phyloP scores from a whole-genome alignment of 2,888 invertebrate genomes.

The Panzeria rudis region DNA sequence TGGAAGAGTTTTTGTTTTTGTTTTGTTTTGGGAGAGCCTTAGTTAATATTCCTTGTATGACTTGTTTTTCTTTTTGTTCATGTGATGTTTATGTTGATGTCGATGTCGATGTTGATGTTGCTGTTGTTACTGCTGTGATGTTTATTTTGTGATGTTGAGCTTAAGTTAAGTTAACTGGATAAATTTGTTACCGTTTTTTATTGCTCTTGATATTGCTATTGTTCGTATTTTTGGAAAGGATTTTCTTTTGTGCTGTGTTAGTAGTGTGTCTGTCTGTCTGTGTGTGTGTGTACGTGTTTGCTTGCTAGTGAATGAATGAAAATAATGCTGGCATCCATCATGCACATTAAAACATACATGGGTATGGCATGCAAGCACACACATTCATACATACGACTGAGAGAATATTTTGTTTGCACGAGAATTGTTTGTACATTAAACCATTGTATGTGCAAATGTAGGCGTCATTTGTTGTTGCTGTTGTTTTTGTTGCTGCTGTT shows the following conservation, averaged over 20 bases:
- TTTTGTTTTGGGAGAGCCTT: slow-evolving; percentile 3
- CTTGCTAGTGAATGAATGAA: background rate
- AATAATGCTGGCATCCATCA: slow-evolving; percentile 18
- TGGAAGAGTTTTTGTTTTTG: background rate
- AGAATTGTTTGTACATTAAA: slow-evolving; percentile 71
- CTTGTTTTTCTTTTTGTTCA: background rate
- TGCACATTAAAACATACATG: background rate
- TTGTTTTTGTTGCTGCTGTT: slow-evolving; percentile 52
- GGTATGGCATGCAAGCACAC: no score
- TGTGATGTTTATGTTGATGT: slow-evolving; percentile 18
- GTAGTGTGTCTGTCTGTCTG: background rate
- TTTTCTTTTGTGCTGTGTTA: slow-evolving; percentile 15
- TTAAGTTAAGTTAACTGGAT: slow-evolving; percentile 56
- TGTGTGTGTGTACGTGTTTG: background rate
- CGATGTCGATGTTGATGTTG: slow-evolving; percentile 6
- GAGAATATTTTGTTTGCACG: slow-evolving; percentile 15
- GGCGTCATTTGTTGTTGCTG: slow-evolving; percentile 57
- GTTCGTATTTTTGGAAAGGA: slow-evolving; percentile 21
- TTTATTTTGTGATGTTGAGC: slow-evolving; percentile 57
- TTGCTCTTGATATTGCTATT: slow-evolving; percentile 32
- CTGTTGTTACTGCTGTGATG: slow-evolving; percentile 34
- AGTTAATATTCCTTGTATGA: slow-evolving; percentile 44
- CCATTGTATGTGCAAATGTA: slow-evolving; percentile 78
- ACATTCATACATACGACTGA: slow-evolving; percentile 25
- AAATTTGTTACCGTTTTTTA: slow-evolving; percentile 28